These are phyloP conservation scores for Luffia ferchaultella DNA, from an alignment of 2,888 invertebrate genomes.

Conservation along the genomic window DNA sequence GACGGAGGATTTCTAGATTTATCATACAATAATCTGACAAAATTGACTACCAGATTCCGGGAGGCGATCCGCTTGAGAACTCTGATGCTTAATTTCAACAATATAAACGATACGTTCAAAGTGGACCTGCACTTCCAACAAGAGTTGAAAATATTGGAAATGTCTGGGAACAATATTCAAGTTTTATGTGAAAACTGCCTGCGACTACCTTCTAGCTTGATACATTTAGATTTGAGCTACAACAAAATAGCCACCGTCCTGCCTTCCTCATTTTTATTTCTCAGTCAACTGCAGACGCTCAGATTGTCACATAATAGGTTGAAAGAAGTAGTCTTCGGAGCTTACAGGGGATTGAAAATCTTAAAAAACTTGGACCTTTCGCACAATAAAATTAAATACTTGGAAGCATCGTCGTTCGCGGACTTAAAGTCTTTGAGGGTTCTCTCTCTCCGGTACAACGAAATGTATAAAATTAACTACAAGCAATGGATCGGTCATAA, in stretches of 20 bases:
- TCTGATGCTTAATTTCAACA: constrained; percentile 36
- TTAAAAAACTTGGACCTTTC: constrained; percentile 28
- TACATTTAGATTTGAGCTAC: constrained; percentile 31
- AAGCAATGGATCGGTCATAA: constrained; percentile 39
- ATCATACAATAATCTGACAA: constrained; percentile 37
- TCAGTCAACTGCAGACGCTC: constrained; percentile 31
- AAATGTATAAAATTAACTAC: constrained; percentile 29
- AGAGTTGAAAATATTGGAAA: constrained; percentile 29
- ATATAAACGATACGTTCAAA: constrained; percentile 29
- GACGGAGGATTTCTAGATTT: constrained; percentile 44
- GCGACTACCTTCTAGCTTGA: constrained; percentile 29
- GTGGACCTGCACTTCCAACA: constrained; percentile 32
- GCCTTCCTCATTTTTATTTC: constrained; percentile 33
- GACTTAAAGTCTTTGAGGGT: constrained; percentile 34
- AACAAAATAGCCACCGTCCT: constrained; percentile 33
- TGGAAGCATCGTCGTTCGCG: constrained; percentile 39
- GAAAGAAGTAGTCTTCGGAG: constrained; percentile 32
- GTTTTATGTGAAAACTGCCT: constrained; percentile 30
- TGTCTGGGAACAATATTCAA: constrained; percentile 35
- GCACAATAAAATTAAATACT: constrained; percentile 27
- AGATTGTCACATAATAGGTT: constrained; percentile 34
- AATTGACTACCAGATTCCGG: constrained; percentile 29
- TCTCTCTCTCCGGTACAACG: constrained; percentile 35
- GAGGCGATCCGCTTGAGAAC: constrained; percentile 31
- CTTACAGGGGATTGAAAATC: constrained; percentile 31